Evolutionary conservation across 2,888 invertebrate genomes (phyloP), one percentile per base, ranked within the genome.

Genomic region (Phrixothrix hirtus): DNA sequence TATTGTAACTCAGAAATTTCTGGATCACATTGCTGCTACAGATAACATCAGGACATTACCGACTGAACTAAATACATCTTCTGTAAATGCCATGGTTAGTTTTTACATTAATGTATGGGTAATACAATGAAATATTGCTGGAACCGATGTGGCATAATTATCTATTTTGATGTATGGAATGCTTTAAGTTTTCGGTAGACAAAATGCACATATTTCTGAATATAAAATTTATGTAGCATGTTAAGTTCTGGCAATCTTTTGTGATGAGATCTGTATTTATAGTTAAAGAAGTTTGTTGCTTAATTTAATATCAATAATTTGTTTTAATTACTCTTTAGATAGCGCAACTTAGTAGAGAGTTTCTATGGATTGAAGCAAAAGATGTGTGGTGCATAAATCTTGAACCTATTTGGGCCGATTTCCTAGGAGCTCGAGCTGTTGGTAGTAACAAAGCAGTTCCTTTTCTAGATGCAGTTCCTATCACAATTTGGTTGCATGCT

Each of bases 381-480:
- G 86, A 90, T 63, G 85, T 96, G 7, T 96, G 95, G 90, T 92
- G 90, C 72, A 83, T 92, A 9, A 83, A 86, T 63, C 80, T 91
- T 30, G 95, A 96, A 71, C 95, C 96, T 0, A 81, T 95, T 41
- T 96, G 95, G 95, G 87, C 89, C 7, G 96, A 96, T 75, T 95
- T 95, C 74, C 81, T 86, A 55, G 94, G 93, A 3, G 89, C 90
- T 1, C 81, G 89, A 16, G 89, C 91, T 0, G 80, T 84, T 15
- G 88, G 88, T 1, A 81, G 82, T 48, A 84, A 82, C 68, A 85
- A 85, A 65, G 84, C 90, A 0, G 86, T 91, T 58, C 88, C 92
- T 1, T 84, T 92, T 69, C 74, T 92, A 16, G 92, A 92, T 73
- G 88, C 94, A 2, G 87, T 95, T 60, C 95, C 95, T 0, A 76